phyloP scores from a whole-genome alignment of 2,113 vertebrate genomes.

The Pluvianellus socialis region DNA sequence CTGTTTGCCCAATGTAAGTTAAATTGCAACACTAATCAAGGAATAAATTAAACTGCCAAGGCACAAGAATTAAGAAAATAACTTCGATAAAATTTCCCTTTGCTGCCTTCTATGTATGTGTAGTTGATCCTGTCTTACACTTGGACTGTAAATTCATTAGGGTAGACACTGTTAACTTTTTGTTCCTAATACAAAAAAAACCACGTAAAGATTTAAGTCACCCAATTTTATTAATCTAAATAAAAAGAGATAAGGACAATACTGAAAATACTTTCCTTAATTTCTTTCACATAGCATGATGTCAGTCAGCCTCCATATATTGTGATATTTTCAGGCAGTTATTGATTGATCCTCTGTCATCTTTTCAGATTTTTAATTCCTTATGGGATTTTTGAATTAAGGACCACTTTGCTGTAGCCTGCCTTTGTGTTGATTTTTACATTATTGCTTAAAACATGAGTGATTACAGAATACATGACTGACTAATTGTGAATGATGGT shows the following conservation, averaged over 20 bases:
- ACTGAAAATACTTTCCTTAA: not conserved
- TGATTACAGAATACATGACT: constrained; percentile 57
- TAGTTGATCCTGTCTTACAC: not conserved
- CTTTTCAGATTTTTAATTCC: constrained; percentile 21
- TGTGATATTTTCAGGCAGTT: constrained; percentile 39
- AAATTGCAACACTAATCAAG: not conserved
- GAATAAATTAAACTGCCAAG: not conserved
- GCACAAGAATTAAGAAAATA: not conserved
- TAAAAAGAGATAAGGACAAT: not conserved
- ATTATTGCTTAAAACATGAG: constrained; percentile 65
- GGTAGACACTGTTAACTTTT: not conserved
- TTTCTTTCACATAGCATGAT: not conserved
- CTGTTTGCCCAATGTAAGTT: not conserved
- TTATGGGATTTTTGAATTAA: constrained; percentile 36
- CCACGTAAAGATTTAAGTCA: not conserved
- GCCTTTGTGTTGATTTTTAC: constrained; percentile 64
- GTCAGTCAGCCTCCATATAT: not conserved
- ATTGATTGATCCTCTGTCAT: constrained; percentile 46
- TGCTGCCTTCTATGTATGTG: not conserved
- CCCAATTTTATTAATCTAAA: not conserved
- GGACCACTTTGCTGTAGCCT: not conserved
- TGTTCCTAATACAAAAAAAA: not conserved
- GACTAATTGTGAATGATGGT: constrained; percentile 65
- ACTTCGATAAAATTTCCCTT: not conserved
- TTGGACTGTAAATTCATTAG: not conserved